These are phyloP conservation scores for Sipha flava DNA, from an alignment of 1,140 invertebrate species.

Conservation along the genomic window DNA sequence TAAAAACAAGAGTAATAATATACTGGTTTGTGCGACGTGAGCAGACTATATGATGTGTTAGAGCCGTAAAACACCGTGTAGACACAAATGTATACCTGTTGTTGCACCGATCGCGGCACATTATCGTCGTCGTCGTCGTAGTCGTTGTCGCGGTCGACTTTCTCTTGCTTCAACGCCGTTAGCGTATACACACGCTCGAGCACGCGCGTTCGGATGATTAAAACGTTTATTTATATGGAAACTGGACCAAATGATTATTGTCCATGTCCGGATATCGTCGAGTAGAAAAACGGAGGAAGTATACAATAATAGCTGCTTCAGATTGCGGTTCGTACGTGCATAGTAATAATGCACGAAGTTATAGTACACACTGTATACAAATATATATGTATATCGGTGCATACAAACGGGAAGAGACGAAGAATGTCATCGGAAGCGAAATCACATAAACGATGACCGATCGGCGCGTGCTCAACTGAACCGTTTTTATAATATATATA, in stretches of 20 bases:
- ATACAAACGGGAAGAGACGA: not conserved
- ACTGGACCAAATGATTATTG: not conserved
- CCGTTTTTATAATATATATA: not conserved
- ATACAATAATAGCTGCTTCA: no score
- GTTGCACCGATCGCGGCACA: not conserved
- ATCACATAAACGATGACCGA: not conserved
- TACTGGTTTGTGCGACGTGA: not conserved
- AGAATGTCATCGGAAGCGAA: not conserved
- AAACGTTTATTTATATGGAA: not conserved
- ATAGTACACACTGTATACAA: no score
- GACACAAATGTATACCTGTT: no score
- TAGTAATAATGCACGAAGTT: no score
- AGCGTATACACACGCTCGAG: not conserved
- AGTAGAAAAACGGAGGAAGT: not conserved
- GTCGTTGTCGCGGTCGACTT: not conserved
- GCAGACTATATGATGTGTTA: not conserved
- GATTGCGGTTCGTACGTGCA: no score
- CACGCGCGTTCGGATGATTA: not conserved
- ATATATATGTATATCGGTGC: not conserved
- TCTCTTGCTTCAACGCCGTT: not conserved
- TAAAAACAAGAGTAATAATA: constrained; percentile 9
- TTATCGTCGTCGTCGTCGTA: not conserved
- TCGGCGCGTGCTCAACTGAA: not conserved
- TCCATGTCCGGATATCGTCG: not conserved
- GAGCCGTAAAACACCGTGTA: not conserved